Evolutionary conservation across 2,113 vertebrate genomes (phyloP).

Genomic region (Geothlypis trichas): DNA sequence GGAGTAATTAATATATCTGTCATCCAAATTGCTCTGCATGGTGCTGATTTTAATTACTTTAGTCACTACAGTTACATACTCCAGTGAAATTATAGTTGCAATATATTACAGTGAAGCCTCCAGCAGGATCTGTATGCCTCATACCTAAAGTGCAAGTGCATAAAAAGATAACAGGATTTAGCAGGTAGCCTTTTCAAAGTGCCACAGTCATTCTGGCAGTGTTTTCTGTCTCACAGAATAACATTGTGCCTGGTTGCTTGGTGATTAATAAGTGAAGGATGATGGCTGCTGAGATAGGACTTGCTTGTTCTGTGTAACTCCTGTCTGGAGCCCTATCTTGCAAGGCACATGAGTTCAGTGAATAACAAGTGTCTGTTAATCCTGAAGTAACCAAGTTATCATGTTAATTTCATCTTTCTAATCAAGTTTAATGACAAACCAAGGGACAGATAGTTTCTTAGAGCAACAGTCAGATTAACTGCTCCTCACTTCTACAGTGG

Average conservation of each 20-base stretch:
- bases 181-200: not conserved
- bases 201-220: not conserved
- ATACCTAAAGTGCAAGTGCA: not conserved
- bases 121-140: not conserved
- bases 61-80: not conserved
- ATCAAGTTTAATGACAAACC: not conserved
- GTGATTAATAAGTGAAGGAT: not conserved
- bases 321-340: not conserved
- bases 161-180: not conserved
- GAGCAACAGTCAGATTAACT: not conserved
- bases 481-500: not conserved
- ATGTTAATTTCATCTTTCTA: not conserved
- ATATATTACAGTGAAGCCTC: not conserved
- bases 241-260: not conserved
- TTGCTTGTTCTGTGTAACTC: not conserved
- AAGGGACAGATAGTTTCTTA: not conserved
- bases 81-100: not conserved
- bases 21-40: not conserved
- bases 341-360: not conserved
- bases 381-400: not conserved
- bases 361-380: not conserved
- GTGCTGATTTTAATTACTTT: conserved; percentile 5
- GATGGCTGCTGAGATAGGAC: not conserved
- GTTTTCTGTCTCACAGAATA: not conserved
- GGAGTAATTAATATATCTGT: not conserved